Percentiles rank a stretch among this genome's conserved stretches.
phyloP scores from a whole-genome alignment of 1,140 invertebrate genomes.

The Penaeus japonicus region DNA sequence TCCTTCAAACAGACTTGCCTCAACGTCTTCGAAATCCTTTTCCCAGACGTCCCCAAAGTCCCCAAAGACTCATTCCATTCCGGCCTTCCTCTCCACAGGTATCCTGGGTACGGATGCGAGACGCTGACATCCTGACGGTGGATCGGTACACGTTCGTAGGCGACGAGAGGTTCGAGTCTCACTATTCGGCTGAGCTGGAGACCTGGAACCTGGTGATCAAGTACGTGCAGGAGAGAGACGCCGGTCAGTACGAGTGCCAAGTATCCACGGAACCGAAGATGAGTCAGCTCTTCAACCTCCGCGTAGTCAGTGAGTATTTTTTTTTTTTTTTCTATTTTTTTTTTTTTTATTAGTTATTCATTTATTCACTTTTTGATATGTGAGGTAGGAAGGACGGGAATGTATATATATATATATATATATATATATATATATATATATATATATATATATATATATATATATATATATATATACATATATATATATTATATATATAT shows the following conservation, averaged over 20 bases:
- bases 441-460: not conserved
- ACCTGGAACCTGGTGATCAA: constrained; percentile 90
- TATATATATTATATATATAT: not conserved
- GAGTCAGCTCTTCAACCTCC: constrained; percentile 60
- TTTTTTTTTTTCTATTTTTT: too few relatives aligned
- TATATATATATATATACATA: not conserved
- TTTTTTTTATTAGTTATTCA: too few relatives aligned
- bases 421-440: not conserved
- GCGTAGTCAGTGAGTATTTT: constrained; percentile 59
- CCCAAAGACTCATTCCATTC: not conserved
- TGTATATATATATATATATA: too few relatives aligned
- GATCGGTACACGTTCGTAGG: constrained; percentile 86
- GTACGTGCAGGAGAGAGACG: constrained; percentile 84
- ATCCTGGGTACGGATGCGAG: constrained; percentile 90
- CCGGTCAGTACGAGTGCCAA: constrained; percentile 80
- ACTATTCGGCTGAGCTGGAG: constrained; percentile 83
- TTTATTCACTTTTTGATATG: too few relatives aligned
- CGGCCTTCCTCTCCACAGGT: constrained; percentile 66
- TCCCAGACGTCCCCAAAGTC: too few relatives aligned
- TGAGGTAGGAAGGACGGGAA: too few relatives aligned
- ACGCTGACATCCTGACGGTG: constrained; percentile 88
- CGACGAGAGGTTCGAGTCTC: constrained; percentile 82
- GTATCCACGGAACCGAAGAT: constrained; percentile 63
- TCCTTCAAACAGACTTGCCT: too few relatives aligned
- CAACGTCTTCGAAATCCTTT: too few relatives aligned